Evolutionary conservation across 2,888 invertebrate species (phyloP).

Genomic region (Limnephilus rhombicus): DNA sequence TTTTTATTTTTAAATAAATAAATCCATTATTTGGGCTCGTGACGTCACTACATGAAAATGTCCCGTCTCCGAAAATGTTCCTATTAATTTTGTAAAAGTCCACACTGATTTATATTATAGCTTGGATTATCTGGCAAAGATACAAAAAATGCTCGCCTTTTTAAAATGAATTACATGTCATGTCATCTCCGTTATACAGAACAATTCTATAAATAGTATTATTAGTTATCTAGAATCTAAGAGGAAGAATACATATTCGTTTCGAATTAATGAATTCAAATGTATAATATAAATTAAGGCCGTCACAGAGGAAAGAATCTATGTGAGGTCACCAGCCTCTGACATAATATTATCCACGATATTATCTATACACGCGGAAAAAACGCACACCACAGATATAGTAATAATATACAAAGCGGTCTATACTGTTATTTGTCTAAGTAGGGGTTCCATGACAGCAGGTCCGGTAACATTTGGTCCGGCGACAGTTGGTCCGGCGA

Average conservation of each 20-base stretch:
- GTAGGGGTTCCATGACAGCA: too few relatives aligned
- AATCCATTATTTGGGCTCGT: too few relatives aligned
- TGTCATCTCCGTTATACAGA: neutral
- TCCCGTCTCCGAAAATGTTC: too few relatives aligned
- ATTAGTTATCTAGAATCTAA: neutral
- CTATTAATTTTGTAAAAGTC: too few relatives aligned
- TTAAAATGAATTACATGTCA: neutral
- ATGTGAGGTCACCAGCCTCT: slow-evolving; percentile 2
- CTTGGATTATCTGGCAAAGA: too few relatives aligned
- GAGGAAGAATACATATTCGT: neutral
- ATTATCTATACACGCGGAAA: neutral
- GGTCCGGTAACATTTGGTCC: too few relatives aligned
- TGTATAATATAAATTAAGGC: neutral
- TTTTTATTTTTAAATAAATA: too few relatives aligned
- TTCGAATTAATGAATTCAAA: neutral
- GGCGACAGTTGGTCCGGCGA: too few relatives aligned
- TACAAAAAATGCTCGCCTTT: neutral
- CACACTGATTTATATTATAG: too few relatives aligned
- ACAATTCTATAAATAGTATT: neutral
- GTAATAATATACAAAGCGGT: neutral
- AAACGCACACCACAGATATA: neutral
- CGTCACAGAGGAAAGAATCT: neutral
- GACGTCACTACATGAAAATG: too few relatives aligned
- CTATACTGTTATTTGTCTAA: neutral
- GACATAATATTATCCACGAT: neutral